These are phyloP conservation scores for Hippasteria phrygiana DNA, from an alignment of 53 echinoderm and acorn worm species.

Conservation along the genomic window DNA sequence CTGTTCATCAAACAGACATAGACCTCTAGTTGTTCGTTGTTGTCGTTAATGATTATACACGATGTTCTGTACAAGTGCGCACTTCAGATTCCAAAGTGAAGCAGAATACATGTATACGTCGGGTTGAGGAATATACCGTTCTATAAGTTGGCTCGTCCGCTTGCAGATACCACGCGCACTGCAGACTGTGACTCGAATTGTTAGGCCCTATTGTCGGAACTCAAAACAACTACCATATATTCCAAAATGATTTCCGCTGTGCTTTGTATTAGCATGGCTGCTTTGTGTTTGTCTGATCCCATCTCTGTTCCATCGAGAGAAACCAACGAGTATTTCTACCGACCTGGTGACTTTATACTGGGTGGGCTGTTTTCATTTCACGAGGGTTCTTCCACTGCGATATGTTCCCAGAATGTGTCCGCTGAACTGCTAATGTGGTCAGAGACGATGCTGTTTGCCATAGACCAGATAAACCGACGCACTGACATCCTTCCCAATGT, in stretches of 20 bases:
- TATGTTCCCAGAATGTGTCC: background rate
- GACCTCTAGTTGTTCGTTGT: background rate
- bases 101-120: background rate
- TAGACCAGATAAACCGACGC: background rate
- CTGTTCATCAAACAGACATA: background rate
- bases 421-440: background rate
- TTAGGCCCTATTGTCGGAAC: no score
- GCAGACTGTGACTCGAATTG: background rate
- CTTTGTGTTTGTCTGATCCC: background rate
- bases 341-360: background rate
- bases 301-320: background rate
- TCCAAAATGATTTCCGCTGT: background rate
- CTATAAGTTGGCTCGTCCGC: background rate
- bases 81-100: background rate
- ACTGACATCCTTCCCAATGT: background rate
- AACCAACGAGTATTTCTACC: background rate
- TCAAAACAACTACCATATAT: background rate
- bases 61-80: background rate
- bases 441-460: conserved; percentile 1
- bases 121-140: background rate
- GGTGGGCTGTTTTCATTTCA: conserved; percentile 11
- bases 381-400: background rate
- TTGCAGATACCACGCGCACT: background rate
- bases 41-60: background rate
- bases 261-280: background rate